Percentiles rank a stretch among this genome's conserved stretches.
phyloP scores from a whole-genome alignment of 2,797 vertebrate species.

The Eulemur albifrons region DNA sequence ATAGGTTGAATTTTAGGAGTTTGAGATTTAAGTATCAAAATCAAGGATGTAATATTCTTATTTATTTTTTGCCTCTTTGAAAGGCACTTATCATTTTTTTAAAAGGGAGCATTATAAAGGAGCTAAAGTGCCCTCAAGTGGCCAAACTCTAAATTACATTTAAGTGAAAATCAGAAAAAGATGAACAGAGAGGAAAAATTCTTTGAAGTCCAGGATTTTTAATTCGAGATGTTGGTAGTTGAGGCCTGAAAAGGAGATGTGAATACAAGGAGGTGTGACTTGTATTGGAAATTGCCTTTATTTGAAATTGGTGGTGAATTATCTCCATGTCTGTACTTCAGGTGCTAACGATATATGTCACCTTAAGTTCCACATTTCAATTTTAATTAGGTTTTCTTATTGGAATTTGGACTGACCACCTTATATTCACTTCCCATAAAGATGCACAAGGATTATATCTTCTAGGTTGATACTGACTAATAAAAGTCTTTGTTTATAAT shows the following conservation, averaged over 20 bases:
- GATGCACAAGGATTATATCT: background rate
- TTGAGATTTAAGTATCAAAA: conserved; percentile 8
- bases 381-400: background rate
- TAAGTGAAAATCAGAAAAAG: background rate
- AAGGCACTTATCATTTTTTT: background rate
- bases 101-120: background rate
- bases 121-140: conserved; percentile 51
- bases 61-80: background rate
- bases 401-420: background rate
- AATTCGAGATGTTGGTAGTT: background rate
- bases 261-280: background rate
- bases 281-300: background rate
- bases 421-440: background rate
- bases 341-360: accelerated
- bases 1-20: background rate
- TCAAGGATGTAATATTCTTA: background rate
- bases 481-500: background rate
- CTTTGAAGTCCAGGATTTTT: background rate
- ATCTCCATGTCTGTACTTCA: background rate
- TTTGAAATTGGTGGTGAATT: background rate
- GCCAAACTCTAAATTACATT: background rate
- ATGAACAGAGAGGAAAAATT: background rate
- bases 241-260: background rate
- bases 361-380: background rate
- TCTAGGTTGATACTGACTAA: background rate